These are phyloP conservation scores for Polyergus mexicanus DNA, from an alignment of 1,140 invertebrate species.

Conservation along the genomic window DNA sequence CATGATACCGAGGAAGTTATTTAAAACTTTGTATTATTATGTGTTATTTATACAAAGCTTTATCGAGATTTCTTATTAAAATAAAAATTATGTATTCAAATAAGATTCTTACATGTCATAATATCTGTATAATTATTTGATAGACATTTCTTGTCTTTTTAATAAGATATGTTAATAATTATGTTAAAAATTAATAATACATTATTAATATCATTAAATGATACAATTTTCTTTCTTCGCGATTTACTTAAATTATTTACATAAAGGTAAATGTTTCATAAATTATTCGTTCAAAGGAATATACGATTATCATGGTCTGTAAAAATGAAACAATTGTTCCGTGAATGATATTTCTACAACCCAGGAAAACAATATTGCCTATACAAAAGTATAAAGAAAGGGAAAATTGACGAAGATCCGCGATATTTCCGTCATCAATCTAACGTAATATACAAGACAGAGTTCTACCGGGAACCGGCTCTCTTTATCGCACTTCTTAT, in stretches of 20 bases:
- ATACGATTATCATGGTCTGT: neutral
- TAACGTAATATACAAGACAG: neutral
- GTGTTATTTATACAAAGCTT: neutral
- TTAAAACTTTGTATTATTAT: neutral
- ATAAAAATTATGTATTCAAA: neutral
- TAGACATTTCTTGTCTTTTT: neutral
- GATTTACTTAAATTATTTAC: neutral
- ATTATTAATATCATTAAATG: neutral
- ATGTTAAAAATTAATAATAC: neutral
- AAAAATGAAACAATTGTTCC: neutral
- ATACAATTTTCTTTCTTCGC: neutral
- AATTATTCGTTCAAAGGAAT: neutral
- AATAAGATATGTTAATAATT: constrained; percentile 16
- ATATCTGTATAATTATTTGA: neutral
- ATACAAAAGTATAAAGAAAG: neutral
- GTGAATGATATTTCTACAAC: neutral
- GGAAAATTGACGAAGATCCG: neutral
- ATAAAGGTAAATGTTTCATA: neutral
- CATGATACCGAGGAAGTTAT: neutral
- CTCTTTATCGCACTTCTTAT: neutral
- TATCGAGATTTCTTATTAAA: neutral
- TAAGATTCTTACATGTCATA: neutral
- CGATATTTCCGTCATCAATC: neutral
- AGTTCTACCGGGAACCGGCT: neutral
- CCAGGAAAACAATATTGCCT: neutral